Conservation (phyloP, 2,888 invertebrate species). For the Erebia aethiops region DNA sequence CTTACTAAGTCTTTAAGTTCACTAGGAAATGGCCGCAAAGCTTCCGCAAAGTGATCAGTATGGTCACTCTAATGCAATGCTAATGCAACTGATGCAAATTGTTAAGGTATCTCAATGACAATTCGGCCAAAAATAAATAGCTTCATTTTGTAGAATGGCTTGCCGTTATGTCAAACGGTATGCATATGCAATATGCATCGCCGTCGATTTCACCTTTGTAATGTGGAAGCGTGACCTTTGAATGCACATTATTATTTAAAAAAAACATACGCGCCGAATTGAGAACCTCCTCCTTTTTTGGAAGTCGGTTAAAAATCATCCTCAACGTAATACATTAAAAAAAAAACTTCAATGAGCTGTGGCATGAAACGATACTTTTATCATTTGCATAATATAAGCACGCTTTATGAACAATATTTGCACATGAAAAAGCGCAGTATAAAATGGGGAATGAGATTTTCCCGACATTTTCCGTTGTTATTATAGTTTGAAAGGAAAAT, state of each 20-base stretch:
- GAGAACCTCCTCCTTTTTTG: too few species aligned
- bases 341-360: neutral
- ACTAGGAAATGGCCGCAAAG: too few species aligned
- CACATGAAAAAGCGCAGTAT: constrained; percentile 27
- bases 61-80: too few species aligned
- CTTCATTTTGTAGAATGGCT: too few species aligned
- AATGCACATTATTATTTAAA: neutral
- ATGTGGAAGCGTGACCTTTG: neutral
- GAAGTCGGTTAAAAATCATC: neutral
- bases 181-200: too few species aligned
- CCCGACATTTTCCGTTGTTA: constrained; percentile 2
- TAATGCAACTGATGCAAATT: too few species aligned
- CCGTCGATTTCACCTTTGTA: neutral
- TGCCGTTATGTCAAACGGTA: too few species aligned
- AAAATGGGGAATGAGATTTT: constrained; percentile 11
- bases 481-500: constrained; percentile 8
- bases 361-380: constrained; percentile 1
- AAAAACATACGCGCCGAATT: too few species aligned
- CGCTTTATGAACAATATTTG: constrained; percentile 30
- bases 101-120: too few species aligned
- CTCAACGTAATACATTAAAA: neutral
- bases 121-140: too few species aligned
- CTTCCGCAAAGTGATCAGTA: too few species aligned
- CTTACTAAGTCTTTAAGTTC: too few species aligned
- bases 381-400: constrained; percentile 20